Base-by-base conservation (phyloP, 2,888 invertebrate species). In the Nomada fucata region DNA sequence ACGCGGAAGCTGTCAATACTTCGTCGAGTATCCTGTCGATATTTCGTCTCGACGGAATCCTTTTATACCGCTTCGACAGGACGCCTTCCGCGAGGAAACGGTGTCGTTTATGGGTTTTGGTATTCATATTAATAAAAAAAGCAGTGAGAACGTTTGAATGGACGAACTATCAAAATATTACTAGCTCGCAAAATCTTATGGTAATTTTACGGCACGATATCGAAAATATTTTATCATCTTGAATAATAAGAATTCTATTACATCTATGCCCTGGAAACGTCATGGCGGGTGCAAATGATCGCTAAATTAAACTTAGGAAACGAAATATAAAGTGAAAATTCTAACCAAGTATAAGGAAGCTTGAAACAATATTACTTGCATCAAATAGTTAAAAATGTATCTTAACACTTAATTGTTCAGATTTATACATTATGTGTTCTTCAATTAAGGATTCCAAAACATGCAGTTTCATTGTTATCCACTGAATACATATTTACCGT, bases 41-140 rank as follows among this genome's bases (percentile, higher is more conserved):
- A 84, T 83, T 83, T 84, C 80, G 71, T 64, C 65, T 65, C 44
- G 60, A 60, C 64, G 69, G 77, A 80, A 80, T 83, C 76, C 79
- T 75, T 73, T 77, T 65, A 52, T 29, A 52, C 18, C 23, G 61
- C 11, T 47, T 20, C 42, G 72, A 59, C 63, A 23, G 59, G 11
- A 36, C 23, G 59, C 55, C 68, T 64, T 73, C 52, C 59, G 53
- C n/a, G 26, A n/a, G 11, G 29, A n/a, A 64, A 71, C 44, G 63
- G 26, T 69, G 29, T 53, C 67, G 67, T 68, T 81, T 52, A 44
- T 47, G 23, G 44, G 29, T 47, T 68, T 74, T 44, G 23, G 15
- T 44, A 61, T 55, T 61, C 64, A 26, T 55, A 13, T 26, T 13
- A 9, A 42, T 52, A 47, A 52, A 55, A 52, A 20, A n/a, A 36